phyloP scores from a whole-genome alignment of 2,888 invertebrate species.

The Plebejus anna region DNA sequence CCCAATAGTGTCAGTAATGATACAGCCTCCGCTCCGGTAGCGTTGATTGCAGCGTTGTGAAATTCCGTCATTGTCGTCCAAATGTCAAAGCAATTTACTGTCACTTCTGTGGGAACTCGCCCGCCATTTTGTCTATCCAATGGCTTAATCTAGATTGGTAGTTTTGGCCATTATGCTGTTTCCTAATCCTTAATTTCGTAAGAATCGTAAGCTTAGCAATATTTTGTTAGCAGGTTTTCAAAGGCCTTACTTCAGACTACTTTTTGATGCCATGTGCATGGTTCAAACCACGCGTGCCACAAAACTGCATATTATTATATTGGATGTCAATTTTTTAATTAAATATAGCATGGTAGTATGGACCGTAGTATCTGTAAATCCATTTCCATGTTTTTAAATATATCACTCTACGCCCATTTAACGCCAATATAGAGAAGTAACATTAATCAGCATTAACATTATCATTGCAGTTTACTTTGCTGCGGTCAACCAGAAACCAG shows the following conservation, averaged over 20 bases:
- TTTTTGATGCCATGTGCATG: too few relatives aligned
- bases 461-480: neutral
- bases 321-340: too few relatives aligned
- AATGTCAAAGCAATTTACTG: slow-evolving; percentile 40
- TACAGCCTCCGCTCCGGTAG: slow-evolving; percentile 33
- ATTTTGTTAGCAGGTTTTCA: neutral
- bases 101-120: slow-evolving; percentile 19
- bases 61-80: slow-evolving; percentile 34
- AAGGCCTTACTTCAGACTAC: neutral
- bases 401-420: too few relatives aligned
- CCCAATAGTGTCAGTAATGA: neutral
- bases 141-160: slow-evolving; percentile 1
- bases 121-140: neutral
- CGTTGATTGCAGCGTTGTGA: slow-evolving; percentile 36
- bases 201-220: neutral
- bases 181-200: neutral
- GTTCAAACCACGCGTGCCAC: too few relatives aligned
- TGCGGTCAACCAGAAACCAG: neutral
- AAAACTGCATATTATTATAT: too few relatives aligned
- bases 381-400: too few relatives aligned
- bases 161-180: neutral
- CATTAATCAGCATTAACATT: neutral
- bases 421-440: too few relatives aligned
- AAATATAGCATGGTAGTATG: too few relatives aligned
- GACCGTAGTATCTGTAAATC: too few relatives aligned